These are phyloP conservation scores for Rhizomys pruinosus DNA, from an alignment of 2,113 vertebrate species.

Conservation along the genomic window DNA sequence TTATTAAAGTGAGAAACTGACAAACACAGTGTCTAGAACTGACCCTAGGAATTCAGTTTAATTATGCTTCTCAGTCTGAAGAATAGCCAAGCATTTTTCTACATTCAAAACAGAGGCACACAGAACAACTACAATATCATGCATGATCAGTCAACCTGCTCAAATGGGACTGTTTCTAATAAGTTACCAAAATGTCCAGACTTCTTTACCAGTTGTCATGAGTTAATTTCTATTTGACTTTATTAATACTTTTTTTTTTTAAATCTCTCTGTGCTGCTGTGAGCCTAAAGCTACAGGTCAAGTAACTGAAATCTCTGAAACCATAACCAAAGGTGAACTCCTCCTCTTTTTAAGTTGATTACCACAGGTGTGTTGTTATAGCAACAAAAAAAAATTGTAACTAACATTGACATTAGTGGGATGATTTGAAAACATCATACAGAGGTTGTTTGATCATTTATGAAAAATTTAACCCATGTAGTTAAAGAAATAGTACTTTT, in stretches of 20 bases:
- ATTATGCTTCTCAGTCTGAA: neutral
- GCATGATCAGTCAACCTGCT: neutral
- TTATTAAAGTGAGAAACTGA: neutral
- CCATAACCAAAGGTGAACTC: neutral
- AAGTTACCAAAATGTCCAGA: neutral
- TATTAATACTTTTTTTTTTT: neutral
- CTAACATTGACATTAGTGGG: too few relatives aligned
- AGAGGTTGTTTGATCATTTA: neutral
- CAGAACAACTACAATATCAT: neutral
- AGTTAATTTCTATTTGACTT: neutral
- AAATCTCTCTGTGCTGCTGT: neutral
- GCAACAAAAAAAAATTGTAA: too few relatives aligned
- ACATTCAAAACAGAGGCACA: neutral
- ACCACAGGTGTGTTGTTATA: neutral
- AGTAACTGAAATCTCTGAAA: neutral
- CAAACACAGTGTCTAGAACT: neutral
- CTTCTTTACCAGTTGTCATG: neutral
- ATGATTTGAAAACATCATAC: neutral
- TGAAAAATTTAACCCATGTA: neutral
- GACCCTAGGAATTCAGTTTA: neutral
- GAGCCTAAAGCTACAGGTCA: neutral
- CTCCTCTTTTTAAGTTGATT: neutral
- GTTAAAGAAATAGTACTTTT: neutral
- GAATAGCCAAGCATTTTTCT: neutral
- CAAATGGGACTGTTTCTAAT: neutral